Evolutionary conservation across 2,888 invertebrate genomes (phyloP).

Genomic region (Apoda limacodes): DNA sequence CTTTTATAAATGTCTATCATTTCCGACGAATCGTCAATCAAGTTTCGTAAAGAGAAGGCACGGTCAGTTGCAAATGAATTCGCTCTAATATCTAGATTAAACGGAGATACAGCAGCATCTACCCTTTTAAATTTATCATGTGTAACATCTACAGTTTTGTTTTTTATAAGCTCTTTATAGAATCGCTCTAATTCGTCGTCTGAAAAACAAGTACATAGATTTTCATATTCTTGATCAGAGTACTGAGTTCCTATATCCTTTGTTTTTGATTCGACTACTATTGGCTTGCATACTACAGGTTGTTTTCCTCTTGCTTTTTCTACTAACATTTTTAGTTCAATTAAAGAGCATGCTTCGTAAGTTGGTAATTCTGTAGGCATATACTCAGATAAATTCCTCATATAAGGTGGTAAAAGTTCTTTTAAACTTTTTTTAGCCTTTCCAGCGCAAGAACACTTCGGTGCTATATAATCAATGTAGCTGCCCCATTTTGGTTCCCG

Average conservation of each 20-base stretch:
- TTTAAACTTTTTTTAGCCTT: constrained; percentile 39
- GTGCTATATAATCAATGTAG: constrained; percentile 34
- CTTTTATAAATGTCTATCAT: constrained; percentile 42
- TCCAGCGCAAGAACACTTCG: constrained; percentile 39
- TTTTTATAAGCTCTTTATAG: constrained; percentile 17
- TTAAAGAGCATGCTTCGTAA: constrained; percentile 38
- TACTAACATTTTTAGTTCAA: constrained; percentile 33
- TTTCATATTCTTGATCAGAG: constrained; percentile 37
- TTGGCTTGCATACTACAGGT: constrained; percentile 17
- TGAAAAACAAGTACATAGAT: constrained; percentile 41
- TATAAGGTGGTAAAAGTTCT: constrained; percentile 48
- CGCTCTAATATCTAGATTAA: constrained; percentile 21
- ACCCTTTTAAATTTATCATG: constrained; percentile 22
- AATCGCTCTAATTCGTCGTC: constrained; percentile 33
- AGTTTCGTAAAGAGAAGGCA: constrained; percentile 31
- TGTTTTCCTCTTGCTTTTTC: constrained; percentile 27
- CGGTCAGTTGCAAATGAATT: constrained; percentile 33
- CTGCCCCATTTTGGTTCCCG: constrained; percentile 49
- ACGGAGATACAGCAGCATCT: constrained; percentile 24
- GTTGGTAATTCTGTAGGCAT: constrained; percentile 34
- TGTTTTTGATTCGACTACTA: constrained; percentile 25
- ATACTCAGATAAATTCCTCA: constrained; percentile 39
- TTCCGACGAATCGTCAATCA: constrained; percentile 31
- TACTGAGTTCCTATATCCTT: constrained; percentile 36
- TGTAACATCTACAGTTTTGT: constrained; percentile 1